Evolutionary conservation across 1,140 invertebrate genomes (phyloP), one percentile per base, ranked within the genome.

Genomic region (Acromyrmex charruanus): DNA sequence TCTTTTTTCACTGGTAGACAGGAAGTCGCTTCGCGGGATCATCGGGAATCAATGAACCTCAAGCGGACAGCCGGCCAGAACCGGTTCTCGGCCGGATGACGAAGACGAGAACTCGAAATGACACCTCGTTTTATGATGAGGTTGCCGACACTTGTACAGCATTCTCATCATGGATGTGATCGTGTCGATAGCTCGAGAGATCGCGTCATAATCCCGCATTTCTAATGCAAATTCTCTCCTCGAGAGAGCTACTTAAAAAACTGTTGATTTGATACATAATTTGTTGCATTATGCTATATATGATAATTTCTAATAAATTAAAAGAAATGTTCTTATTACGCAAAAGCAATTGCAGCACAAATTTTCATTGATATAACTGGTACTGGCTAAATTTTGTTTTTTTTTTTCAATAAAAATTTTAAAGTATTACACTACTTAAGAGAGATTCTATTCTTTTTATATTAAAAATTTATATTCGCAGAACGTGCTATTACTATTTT

Each of bases 31-130:
- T 53, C 61, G 74, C 65, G 66, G 21, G 44, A 88, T 90, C 66
- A 87, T 63, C 59, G 59, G 53, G 87, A 91, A 91, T 90, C 86
- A 86, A 90, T 90, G 89, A 91, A 90, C 89, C 80, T 65, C 61
- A 35, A 16, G 65, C 31, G 77, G 49, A 63, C 55, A 49, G 82
- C 44, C 75, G 44, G 28, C 28, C 31, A 59, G 14, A 91, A 91
- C 89, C 89, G 89, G 89, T 91, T 91, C 59, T 18, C 53, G 31
- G 39, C 59, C 82, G 87, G 86, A 90, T 71, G 86, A 90, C 89
- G 81, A 85, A 77, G 61, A 87, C 53, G 55, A 69, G 68, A 71
- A 55, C 61, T 63, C 77, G 72, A 90, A 88, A 77, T 90, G 89
- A 90, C 89, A 90, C 77, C 87, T 90, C 58, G 77, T n/a, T 51